Evolutionary conservation across 2,113 vertebrate genomes (phyloP).

Genomic region (Tupaia chinensis): DNA sequence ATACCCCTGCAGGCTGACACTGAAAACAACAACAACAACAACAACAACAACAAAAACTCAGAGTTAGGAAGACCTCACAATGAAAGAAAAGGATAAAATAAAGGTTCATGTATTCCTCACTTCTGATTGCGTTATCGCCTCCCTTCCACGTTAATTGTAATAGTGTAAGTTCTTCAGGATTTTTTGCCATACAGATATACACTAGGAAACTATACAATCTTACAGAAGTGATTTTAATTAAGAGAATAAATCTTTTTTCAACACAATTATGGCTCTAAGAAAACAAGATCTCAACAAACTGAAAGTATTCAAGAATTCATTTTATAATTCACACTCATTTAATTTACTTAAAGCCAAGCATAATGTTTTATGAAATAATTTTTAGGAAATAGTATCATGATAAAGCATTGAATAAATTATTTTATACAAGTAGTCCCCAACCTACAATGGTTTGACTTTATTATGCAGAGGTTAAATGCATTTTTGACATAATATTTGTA

Average conservation of each 20-base stretch:
- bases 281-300: slow-evolving; percentile 74
- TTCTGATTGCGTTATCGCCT: background rate
- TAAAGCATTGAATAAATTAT: slow-evolving; percentile 29
- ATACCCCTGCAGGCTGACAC: slow-evolving; percentile 61
- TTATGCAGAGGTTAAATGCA: too few relatives aligned
- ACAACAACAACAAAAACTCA: background rate
- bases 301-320: slow-evolving; percentile 55
- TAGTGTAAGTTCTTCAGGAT: slow-evolving; percentile 39
- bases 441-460: too few relatives aligned
- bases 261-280: slow-evolving; percentile 66
- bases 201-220: slow-evolving; percentile 2
- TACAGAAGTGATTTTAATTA: slow-evolving; percentile 66
- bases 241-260: slow-evolving; percentile 67
- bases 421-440: background rate
- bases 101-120: slow-evolving; percentile 8
- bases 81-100: slow-evolving; percentile 32
- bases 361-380: slow-evolving; percentile 42
- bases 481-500: too few relatives aligned
- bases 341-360: slow-evolving; percentile 57
- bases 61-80: background rate
- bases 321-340: slow-evolving; percentile 68
- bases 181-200: slow-evolving; percentile 46
- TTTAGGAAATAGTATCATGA: slow-evolving; percentile 36
- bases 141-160: slow-evolving; percentile 55
- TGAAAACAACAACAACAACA: background rate